phyloP scores from a whole-genome alignment of 2,888 invertebrate species.

The Diachrysia chrysitis region DNA sequence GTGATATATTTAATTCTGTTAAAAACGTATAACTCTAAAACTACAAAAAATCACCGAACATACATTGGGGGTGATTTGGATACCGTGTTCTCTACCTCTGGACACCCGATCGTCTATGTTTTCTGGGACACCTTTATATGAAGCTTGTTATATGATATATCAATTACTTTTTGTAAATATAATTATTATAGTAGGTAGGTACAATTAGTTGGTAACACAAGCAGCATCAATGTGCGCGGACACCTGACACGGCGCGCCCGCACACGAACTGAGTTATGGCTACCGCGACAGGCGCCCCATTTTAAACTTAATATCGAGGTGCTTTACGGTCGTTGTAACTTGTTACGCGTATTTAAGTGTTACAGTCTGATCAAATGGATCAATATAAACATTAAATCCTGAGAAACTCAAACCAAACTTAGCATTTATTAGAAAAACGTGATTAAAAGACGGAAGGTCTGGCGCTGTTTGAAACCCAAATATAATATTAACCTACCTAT shows the following conservation, averaged over 20 bases:
- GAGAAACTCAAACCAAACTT: neutral
- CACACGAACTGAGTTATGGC: constrained; percentile 64
- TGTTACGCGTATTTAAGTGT: constrained; percentile 11
- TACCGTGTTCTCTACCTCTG: no score
- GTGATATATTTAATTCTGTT: no score
- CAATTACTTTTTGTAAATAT: constrained; percentile 9
- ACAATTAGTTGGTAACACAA: constrained; percentile 21
- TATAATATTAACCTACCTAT: no score
- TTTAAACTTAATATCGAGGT: constrained; percentile 5
- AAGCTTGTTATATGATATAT: constrained; percentile 1
- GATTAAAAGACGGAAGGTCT: no score
- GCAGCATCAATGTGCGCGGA: constrained; percentile 52
- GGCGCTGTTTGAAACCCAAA: no score
- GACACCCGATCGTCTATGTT: no score
- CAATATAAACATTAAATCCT: constrained; percentile 3
- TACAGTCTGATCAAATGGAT: neutral
- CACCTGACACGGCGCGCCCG: constrained; percentile 62
- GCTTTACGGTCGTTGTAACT: constrained; percentile 21
- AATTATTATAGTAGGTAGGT: neutral
- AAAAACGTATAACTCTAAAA: no score
- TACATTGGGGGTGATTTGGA: no score
- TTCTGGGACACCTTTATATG: no score
- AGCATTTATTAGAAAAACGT: neutral
- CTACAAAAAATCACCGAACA: no score
- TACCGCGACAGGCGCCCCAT: constrained; percentile 40